These are phyloP conservation scores for Drosophila hydei DNA, from an alignment of 1,140 invertebrate species.

Conservation along the genomic window DNA sequence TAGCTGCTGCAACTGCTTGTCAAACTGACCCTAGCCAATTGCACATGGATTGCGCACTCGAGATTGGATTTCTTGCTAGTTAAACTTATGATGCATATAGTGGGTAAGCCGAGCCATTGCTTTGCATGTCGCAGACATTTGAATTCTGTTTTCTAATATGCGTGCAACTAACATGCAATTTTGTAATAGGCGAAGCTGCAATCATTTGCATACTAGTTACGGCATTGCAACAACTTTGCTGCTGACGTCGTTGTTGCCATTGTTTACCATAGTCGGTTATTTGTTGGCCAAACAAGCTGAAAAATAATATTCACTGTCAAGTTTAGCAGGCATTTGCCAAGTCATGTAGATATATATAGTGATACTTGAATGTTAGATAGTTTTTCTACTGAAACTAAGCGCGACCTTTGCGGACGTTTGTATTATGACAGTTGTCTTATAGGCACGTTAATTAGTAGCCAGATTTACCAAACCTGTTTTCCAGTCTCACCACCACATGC, in stretches of 20 bases:
- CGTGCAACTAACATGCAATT: conserved; percentile 57
- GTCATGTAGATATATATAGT: conserved; percentile 7
- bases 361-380: conserved; percentile 3
- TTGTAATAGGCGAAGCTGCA: conserved; percentile 47
- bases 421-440: conserved; percentile 46
- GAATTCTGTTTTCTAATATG: conserved; percentile 52
- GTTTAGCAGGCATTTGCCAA: conserved; percentile 4
- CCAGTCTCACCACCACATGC: not conserved
- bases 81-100: conserved; percentile 34
- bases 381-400: conserved; percentile 16
- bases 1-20: not conserved
- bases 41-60: conserved; percentile 41
- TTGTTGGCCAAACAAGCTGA: conserved; percentile 15
- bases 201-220: conserved; percentile 53
- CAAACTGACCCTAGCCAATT: conserved; percentile 70
- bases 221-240: conserved; percentile 5
- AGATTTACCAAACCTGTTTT: conserved; percentile 52
- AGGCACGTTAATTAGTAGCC: conserved; percentile 36
- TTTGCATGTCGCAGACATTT: conserved; percentile 18
- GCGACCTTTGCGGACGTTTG: conserved; percentile 39
- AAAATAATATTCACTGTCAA: conserved; percentile 52
- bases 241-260: conserved; percentile 25
- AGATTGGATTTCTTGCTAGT: conserved; percentile 33
- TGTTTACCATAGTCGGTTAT: conserved; percentile 10
- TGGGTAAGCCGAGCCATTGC: not conserved